These are phyloP conservation scores for Caenorhabditis elegans DNA, from an alignment of 1,140 invertebrate species.

Conservation along the genomic window WBcel235 BX284605.5:8848001-8848500, in stretches of 20 bases:
- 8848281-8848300: slow-evolving; percentile 88
- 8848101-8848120: slow-evolving; percentile 72
- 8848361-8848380: no score
- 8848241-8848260: no score
- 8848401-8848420: slow-evolving; percentile 12
- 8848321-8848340: slow-evolving; percentile 75
- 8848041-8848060: slow-evolving; percentile 77
- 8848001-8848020: slow-evolving; percentile 70
- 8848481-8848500: no score
- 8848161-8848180: no score
- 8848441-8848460: no score
- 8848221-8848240: no score
- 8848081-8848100: slow-evolving; percentile 56
- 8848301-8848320: slow-evolving; percentile 94
- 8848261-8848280: slow-evolving; percentile 90
- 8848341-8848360: slow-evolving; percentile 72
- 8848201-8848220: no score
- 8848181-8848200: no score
- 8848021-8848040: slow-evolving; percentile 71
- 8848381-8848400: no score
- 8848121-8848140: no score
- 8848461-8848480: no score
- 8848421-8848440: not conserved
- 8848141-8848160: no score
- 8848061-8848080: slow-evolving; percentile 68